These are phyloP conservation scores for Antedon mediterranea DNA, from an alignment of 53 echinoderm and acorn worm species.

Conservation along the genomic window DNA sequence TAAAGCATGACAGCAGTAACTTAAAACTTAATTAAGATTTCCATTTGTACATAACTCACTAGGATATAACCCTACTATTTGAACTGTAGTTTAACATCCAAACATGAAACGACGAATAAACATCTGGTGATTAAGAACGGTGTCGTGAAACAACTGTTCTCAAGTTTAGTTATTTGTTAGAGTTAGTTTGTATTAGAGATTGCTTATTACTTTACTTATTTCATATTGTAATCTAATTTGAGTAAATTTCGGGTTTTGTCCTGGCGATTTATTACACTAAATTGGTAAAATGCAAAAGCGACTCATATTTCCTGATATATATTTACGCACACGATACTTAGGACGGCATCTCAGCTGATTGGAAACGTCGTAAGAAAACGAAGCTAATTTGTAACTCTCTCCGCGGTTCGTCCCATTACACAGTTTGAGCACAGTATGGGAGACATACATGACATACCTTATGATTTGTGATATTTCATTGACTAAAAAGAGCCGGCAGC, in stretches of 20 bases:
- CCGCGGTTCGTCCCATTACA: slow-evolving; percentile 1
- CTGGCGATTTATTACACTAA: neutral
- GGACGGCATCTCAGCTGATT: neutral
- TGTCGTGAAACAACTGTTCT: neutral
- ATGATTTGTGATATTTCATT: neutral
- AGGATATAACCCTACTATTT: too few relatives aligned
- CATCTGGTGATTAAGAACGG: too few relatives aligned
- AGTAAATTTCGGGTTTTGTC: neutral
- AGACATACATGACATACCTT: neutral
- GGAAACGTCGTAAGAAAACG: neutral
- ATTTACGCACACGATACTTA: neutral
- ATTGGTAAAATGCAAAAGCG: neutral
- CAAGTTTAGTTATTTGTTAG: neutral
- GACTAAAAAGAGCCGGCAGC: neutral
- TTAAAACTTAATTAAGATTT: too few relatives aligned
- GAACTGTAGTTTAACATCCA: too few relatives aligned
- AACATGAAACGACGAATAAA: too few relatives aligned
- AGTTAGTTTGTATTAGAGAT: neutral
- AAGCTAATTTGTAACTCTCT: neutral
- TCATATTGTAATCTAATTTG: neutral
- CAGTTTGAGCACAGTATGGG: neutral
- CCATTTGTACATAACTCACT: too few relatives aligned
- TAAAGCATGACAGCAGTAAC: too few relatives aligned
- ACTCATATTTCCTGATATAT: neutral
- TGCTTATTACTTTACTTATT: neutral